Conservation (phyloP, 1,140 invertebrate species). For the Coelopa frigida region DNA sequence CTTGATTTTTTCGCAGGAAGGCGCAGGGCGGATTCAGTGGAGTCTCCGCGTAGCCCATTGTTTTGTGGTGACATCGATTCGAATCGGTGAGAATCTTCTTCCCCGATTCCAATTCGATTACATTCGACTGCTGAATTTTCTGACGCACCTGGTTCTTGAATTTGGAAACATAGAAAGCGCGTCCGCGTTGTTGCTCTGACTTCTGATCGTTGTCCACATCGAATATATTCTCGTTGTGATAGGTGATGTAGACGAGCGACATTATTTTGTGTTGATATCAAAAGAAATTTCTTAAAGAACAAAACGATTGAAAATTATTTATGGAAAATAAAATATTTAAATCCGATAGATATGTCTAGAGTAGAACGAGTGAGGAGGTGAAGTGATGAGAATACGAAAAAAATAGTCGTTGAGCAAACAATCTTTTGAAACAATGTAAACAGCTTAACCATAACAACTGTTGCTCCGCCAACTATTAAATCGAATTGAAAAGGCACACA, state of each 20-base stretch:
- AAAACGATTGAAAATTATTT: too few species aligned
- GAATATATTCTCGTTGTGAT: conserved; percentile 48
- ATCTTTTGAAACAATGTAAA: too few species aligned
- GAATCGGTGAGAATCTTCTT: conserved; percentile 28
- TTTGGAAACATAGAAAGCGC: background rate
- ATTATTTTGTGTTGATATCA: conserved; percentile 27
- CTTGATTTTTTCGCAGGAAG: conserved; percentile 53
- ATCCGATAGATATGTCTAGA: too few species aligned
- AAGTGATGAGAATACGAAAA: too few species aligned
- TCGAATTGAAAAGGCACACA: too few species aligned
- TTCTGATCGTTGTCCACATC: conserved; percentile 36
- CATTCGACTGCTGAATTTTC: conserved; percentile 23
- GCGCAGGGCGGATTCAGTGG: conserved; percentile 49
- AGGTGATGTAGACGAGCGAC: conserved; percentile 46
- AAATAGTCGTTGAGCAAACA: too few species aligned
- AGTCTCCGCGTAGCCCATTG: conserved; percentile 54
- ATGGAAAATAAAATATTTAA: too few species aligned
- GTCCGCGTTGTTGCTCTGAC: conserved; percentile 17
- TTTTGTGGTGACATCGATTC: conserved; percentile 44
- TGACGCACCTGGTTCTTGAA: conserved; percentile 14
- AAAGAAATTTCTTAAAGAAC: too few species aligned
- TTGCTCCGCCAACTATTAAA: too few species aligned
- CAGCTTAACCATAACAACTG: too few species aligned
- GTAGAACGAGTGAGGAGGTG: too few species aligned
- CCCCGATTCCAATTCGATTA: conserved; percentile 22